These are phyloP conservation scores for Leptonema lineaticorne DNA, from an alignment of 1,140 invertebrate genomes.

Conservation along the genomic window DNA sequence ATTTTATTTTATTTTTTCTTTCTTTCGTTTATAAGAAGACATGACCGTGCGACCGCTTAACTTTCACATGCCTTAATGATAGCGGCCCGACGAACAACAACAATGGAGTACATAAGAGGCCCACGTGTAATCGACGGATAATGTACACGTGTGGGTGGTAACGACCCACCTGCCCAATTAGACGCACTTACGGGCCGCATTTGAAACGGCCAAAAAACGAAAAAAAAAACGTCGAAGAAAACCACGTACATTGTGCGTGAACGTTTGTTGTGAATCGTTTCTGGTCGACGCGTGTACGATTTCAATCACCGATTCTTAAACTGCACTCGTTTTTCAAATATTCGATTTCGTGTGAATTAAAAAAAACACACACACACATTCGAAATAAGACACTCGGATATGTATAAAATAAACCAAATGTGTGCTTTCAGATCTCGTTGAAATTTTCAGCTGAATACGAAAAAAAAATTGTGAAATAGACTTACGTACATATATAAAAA, in stretches of 20 bases:
- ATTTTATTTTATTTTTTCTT: too few species aligned
- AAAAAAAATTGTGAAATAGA: too few species aligned
- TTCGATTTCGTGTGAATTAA: too few species aligned
- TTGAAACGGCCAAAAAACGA: neutral
- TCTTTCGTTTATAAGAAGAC: neutral
- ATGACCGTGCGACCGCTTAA: neutral
- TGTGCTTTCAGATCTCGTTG: too few species aligned
- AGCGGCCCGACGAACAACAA: neutral
- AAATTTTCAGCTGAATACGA: neutral
- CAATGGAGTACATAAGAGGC: slow-evolving; percentile 4
- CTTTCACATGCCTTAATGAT: slow-evolving; percentile 13
- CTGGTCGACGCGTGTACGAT: too few species aligned
- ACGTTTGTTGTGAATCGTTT: too few species aligned
- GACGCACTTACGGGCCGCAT: slow-evolving; percentile 14
- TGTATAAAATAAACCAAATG: too few species aligned
- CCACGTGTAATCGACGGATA: slow-evolving; percentile 15
- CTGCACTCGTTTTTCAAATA: neutral
- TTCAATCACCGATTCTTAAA: neutral
- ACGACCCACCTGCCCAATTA: slow-evolving; percentile 36
- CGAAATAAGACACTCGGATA: too few species aligned
- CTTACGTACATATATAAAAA: too few species aligned
- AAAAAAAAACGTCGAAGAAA: neutral
- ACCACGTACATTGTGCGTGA: neutral
- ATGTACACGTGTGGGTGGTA: slow-evolving; percentile 22
- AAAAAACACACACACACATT: too few species aligned